These are phyloP conservation scores for Holothuria glaberrima DNA, from an alignment of 35 echinoderm and acorn worm genomes.

Conservation along the genomic window DNA sequence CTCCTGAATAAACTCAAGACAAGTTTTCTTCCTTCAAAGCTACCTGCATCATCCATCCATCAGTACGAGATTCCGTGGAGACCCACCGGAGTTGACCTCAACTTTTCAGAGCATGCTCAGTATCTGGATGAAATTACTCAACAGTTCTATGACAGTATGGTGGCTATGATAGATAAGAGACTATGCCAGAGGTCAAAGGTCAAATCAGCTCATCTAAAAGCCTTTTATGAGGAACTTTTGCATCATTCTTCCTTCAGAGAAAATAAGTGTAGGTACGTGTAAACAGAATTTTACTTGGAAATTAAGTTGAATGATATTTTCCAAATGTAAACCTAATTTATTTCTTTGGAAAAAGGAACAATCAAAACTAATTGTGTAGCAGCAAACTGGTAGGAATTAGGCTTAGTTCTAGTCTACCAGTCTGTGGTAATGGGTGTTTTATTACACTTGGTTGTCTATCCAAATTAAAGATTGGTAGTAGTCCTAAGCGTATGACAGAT, in stretches of 20 bases:
- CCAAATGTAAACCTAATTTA: no score
- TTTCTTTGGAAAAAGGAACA: no score
- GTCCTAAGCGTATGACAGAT: no score
- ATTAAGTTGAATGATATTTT: no score
- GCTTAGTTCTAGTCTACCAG: no score
- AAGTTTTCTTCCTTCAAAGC: slow-evolving; percentile 42
- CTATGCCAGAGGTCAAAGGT: slow-evolving; percentile 63
- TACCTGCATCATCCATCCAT: slow-evolving; percentile 47
- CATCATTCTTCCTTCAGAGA: slow-evolving; percentile 77
- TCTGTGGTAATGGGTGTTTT: no score
- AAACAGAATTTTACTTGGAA: neutral
- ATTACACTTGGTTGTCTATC: no score
- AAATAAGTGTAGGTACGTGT: slow-evolving; percentile 82
- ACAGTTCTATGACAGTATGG: slow-evolving; percentile 66
- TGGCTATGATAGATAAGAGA: slow-evolving; percentile 73
- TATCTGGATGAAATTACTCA: slow-evolving; percentile 72
- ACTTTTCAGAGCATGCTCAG: slow-evolving; percentile 38
- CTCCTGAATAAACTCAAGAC: slow-evolving; percentile 68
- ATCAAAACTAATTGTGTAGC: no score
- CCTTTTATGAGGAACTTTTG: slow-evolving; percentile 70
- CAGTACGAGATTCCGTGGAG: slow-evolving; percentile 75
- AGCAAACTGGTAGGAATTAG: no score
- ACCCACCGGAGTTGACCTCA: slow-evolving; percentile 70
- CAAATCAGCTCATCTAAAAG: slow-evolving; percentile 20
- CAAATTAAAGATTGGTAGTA: no score